These are phyloP conservation scores for Cyanocitta stelleri DNA, from an alignment of 2,113 vertebrate species.

Conservation along the genomic window DNA sequence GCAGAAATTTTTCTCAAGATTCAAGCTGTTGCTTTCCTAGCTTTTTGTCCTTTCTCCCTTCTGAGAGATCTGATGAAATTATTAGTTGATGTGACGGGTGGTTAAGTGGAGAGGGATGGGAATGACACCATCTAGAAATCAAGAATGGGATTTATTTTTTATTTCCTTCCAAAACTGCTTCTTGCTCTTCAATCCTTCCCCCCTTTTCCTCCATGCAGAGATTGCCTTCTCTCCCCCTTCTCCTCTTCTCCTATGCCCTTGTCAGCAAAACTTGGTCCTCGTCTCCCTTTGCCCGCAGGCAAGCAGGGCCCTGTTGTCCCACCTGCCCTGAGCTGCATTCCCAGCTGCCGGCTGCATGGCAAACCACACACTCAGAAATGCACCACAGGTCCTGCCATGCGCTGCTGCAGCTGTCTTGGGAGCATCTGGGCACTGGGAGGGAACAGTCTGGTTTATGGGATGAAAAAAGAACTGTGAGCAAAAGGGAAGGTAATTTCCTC, in stretches of 20 bases:
- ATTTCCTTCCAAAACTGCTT: background rate
- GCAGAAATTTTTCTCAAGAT: background rate
- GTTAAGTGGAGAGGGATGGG: background rate
- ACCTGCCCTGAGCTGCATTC: background rate
- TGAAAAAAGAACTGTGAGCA: background rate
- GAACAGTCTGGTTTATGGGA: background rate
- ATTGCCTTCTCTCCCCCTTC: background rate
- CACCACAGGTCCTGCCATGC: background rate
- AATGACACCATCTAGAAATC: background rate
- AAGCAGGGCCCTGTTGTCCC: background rate
- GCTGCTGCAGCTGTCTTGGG: background rate
- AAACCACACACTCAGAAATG: accelerated
- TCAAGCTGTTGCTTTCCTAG: background rate
- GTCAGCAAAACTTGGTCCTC: background rate
- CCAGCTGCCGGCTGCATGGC: background rate
- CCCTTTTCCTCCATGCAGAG: background rate
- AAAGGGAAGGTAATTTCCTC: background rate
- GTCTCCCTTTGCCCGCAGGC: background rate
- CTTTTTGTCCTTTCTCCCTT: background rate
- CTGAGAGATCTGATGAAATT: background rate
- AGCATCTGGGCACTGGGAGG: background rate
- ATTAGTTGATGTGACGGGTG: background rate
- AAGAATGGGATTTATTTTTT: background rate
- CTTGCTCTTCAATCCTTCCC: background rate
- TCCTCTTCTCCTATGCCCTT: background rate